These are phyloP conservation scores for Parapsyche elsis DNA, from an alignment of 1,140 invertebrate species.

Conservation along the genomic window DNA sequence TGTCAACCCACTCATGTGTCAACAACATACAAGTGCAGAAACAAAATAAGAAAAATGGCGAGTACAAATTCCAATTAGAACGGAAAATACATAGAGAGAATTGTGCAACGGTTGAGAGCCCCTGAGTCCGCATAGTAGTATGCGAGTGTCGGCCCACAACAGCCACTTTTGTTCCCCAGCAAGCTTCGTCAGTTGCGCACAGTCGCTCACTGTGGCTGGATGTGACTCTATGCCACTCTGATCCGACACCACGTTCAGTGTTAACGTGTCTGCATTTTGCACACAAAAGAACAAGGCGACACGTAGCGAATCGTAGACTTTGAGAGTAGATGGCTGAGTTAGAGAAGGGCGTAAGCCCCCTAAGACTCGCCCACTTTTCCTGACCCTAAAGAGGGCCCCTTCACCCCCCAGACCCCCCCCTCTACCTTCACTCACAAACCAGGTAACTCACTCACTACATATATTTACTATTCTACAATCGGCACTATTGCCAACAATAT, in stretches of 20 bases:
- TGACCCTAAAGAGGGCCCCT: background rate
- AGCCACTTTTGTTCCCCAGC: slow-evolving; percentile 10
- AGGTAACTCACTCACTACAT: no score
- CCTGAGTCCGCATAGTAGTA: background rate
- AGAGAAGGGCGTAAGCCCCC: background rate
- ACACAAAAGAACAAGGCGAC: no score
- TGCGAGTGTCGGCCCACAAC: slow-evolving; percentile 3
- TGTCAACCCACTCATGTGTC: no score
- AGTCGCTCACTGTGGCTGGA: background rate
- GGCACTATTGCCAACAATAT: no score
- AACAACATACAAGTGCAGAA: no score
- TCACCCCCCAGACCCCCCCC: background rate
- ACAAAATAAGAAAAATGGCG: background rate
- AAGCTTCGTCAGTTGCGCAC: background rate
- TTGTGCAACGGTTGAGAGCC: background rate
- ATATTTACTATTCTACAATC: no score
- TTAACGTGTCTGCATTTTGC: no score
- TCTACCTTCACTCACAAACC: no score
- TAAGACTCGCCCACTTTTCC: background rate
- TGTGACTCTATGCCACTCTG: background rate
- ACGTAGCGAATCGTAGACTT: no score
- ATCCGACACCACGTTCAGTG: background rate
- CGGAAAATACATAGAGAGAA: background rate
- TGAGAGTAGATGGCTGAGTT: no score
- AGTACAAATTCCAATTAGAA: background rate